A percentile compares a stretch with the other conserved stretches of the same genome.
phyloP scores from a whole-genome alignment of 2,888 invertebrate species.

The Lacanobia oleracea region DNA sequence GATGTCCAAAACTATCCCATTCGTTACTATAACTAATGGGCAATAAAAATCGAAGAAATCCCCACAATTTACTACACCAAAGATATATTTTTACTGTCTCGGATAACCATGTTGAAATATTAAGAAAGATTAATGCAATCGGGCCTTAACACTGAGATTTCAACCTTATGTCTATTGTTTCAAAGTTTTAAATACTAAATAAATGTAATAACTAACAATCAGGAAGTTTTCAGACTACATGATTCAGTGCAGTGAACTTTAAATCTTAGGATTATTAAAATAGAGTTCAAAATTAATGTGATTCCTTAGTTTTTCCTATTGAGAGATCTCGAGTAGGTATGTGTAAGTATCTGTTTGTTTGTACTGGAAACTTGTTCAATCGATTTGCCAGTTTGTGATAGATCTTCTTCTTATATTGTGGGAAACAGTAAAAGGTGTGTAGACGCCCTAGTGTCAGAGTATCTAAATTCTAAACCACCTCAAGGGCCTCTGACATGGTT shows the following conservation, averaged over 20 bases:
- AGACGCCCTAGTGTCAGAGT: too few species aligned
- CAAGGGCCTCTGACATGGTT: too few species aligned
- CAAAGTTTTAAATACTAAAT: neutral
- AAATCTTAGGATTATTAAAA: accelerated
- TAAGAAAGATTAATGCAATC: constrained; percentile 38
- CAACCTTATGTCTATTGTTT: neutral
- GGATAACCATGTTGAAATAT: constrained; percentile 41
- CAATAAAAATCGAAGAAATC: constrained; percentile 45
- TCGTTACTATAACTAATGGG: constrained; percentile 31
- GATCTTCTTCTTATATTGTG: too few species aligned
- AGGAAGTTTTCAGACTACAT: neutral
- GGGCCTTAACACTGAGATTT: neutral
- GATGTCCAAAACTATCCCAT: constrained; percentile 18
- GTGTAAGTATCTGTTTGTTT: constrained; percentile 10
- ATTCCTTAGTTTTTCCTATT: neutral
- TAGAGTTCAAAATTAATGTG: constrained; percentile 11
- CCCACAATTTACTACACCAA: constrained; percentile 14
- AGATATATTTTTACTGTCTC: constrained; percentile 48
- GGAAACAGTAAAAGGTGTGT: too few species aligned
- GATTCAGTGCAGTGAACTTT: neutral
- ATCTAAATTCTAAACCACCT: too few species aligned
- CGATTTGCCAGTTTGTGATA: constrained; percentile 18
- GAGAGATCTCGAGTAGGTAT: constrained; percentile 5
- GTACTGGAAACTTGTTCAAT: constrained; percentile 12
- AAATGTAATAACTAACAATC: neutral